phyloP scores from a whole-genome alignment of 2,888 invertebrate species.

The Ophion obscuratus region DNA sequence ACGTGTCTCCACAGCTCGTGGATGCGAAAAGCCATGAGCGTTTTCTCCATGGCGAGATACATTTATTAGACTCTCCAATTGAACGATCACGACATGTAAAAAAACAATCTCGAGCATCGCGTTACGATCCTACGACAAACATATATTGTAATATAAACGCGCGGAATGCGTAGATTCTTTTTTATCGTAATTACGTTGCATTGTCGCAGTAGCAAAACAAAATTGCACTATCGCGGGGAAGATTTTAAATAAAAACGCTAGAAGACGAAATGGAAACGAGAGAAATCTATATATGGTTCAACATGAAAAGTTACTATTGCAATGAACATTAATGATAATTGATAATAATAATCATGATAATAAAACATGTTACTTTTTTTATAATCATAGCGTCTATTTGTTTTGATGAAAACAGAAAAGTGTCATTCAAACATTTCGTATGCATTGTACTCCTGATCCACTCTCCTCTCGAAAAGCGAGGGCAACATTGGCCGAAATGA shows the following conservation, averaged over 20 bases:
- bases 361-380: conserved; percentile 70
- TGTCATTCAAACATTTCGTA: conserved; percentile 40
- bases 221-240: conserved; percentile 62
- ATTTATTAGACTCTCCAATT: conserved; percentile 13
- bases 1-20: conserved; percentile 28
- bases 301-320: conserved; percentile 72
- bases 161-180: conserved; percentile 63
- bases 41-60: conserved; percentile 36
- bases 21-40: conserved; percentile 25
- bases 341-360: conserved; percentile 65
- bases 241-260: conserved; percentile 17
- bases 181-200: conserved; percentile 74
- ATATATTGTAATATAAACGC: conserved; percentile 67
- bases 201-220: conserved; percentile 70
- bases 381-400: conserved; percentile 58
- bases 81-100: neutral
- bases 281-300: conserved; percentile 73
- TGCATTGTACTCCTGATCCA: conserved; percentile 22
- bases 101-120: conserved; percentile 16
- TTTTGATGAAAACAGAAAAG: conserved; percentile 31
- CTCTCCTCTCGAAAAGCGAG: neutral
- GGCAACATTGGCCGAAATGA: conserved; percentile 4
- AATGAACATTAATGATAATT: conserved; percentile 74
- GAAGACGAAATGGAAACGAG: conserved; percentile 5
- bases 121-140: conserved; percentile 32